Evolutionary conservation across 2,888 invertebrate genomes (phyloP).

Genomic region (Diplolepis rosae): DNA sequence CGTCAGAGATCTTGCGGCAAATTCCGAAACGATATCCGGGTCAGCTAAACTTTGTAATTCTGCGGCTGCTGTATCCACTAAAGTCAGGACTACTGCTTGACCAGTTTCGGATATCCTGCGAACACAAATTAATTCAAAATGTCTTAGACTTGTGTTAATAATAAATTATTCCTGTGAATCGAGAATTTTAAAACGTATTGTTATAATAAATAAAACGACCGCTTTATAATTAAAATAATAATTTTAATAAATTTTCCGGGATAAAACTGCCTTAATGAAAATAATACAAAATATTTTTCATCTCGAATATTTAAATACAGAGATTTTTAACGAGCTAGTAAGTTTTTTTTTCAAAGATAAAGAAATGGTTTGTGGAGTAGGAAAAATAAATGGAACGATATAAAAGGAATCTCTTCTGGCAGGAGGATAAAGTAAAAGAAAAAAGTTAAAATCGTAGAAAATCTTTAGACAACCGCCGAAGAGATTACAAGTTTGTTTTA

Average conservation of each 20-base stretch:
- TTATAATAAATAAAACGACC: too few species aligned
- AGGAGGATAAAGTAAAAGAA: background rate
- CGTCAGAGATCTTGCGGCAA: slow-evolving; percentile 69
- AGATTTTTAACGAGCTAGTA: background rate
- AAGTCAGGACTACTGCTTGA: slow-evolving; percentile 77
- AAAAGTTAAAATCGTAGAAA: background rate
- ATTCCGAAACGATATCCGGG: slow-evolving; percentile 73
- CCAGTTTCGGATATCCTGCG: slow-evolving; percentile 79
- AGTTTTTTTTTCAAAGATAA: background rate
- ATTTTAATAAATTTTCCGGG: too few species aligned
- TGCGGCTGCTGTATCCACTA: slow-evolving; percentile 78
- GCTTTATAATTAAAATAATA: too few species aligned
- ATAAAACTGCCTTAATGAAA: too few species aligned
- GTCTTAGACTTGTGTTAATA: too few species aligned
- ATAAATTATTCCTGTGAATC: too few species aligned
- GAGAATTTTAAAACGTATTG: too few species aligned
- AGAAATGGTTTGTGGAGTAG: background rate
- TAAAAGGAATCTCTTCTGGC: background rate
- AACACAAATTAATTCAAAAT: slow-evolving; percentile 33
- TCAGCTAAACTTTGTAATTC: slow-evolving; percentile 77
- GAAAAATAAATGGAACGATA: background rate
- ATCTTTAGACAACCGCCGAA: background rate
- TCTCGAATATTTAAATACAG: too few species aligned
- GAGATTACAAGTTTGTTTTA: background rate
- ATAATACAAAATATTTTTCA: too few species aligned